Evolutionary conservation across 2,113 vertebrate genomes (phyloP), one percentile per base, ranked within the genome.

Genomic region (Scomber colias): DNA sequence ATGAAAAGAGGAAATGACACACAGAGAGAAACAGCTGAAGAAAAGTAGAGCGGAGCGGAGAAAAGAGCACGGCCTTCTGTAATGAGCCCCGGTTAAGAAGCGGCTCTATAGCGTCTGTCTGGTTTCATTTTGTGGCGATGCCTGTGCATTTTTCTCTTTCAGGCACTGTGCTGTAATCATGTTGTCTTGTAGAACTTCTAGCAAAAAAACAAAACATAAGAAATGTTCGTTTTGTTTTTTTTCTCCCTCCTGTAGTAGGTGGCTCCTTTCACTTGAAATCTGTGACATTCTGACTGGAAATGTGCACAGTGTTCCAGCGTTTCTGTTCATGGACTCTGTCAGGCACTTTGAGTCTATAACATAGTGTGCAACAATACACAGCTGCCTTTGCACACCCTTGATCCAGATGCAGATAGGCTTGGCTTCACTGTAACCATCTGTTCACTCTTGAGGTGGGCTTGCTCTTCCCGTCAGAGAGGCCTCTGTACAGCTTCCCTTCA

Each of bases 1-100:
- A 92, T 85, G 84, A 86, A 80, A 87, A 84, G 82, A 74, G 75
- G 72, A 79, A 83, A 87, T 84, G 80, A 86, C 81, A 86, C 50
- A 21, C 6, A 44, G 57, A 50, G 60, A 82, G 81, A 83, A 46
- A 44, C 24, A 19, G 65, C 12, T 5, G 31, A 81, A 44, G 74
- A 70, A 62, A 77, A 67, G 62, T 35, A 78, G 30, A 79, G 77
- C 48, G 13, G 66, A 56, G 81, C 63, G 44, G 79, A 64, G 75
- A 45, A 77, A 55, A 65, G 68, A 79, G 64, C 78, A 35, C 1
- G 69, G 72, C 83, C 84, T 71, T 87, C 85, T 69, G 84, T 92
- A 93, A 92, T 91, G 88, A 94, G 92, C 71, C 60, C 75, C 40
- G 73, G 75, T 80, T 87, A 87, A 87, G 79, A 86, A 84, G 84